Evolutionary conservation across 1,140 invertebrate genomes (phyloP).

Genomic region (Leptonema lineaticorne): DNA sequence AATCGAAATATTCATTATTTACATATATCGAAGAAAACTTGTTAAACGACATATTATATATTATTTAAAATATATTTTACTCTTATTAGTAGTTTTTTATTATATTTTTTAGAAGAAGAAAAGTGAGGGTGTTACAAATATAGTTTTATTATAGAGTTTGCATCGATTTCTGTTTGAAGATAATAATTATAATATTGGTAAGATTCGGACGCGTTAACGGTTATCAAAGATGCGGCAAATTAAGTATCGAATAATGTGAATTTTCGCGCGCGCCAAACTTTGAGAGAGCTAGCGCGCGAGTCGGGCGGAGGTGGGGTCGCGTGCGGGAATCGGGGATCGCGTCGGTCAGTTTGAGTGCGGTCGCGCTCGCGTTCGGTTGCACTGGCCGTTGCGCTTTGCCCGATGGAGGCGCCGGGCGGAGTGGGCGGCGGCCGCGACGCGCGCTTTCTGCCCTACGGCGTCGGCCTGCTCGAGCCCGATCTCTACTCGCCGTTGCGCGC

Average conservation of each 20-base stretch:
- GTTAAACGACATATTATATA: too few species aligned
- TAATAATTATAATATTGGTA: too few species aligned
- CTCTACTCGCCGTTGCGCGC: slow-evolving; percentile 70
- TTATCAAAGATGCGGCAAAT: too few species aligned
- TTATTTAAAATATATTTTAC: too few species aligned
- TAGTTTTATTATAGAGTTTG: too few species aligned
- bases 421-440: slow-evolving; percentile 65
- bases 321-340: slow-evolving; percentile 55
- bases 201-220: too few species aligned
- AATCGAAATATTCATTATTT: too few species aligned
- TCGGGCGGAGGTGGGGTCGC: slow-evolving; percentile 27
- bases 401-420: slow-evolving; percentile 77
- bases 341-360: slow-evolving; percentile 47
- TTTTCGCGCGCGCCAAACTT: background rate
- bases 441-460: slow-evolving; percentile 81
- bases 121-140: too few species aligned
- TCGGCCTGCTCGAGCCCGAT: slow-evolving; percentile 74
- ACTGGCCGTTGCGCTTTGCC: slow-evolving; percentile 54
- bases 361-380: slow-evolving; percentile 53
- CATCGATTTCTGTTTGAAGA: too few species aligned
- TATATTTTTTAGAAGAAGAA: too few species aligned
- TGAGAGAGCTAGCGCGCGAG: background rate
- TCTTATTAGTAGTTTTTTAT: too few species aligned
- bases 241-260: background rate
- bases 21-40: too few species aligned